A percentile compares a stretch with the other conserved stretches of the same genome.
Conservation (phyloP, 2,888 invertebrate species). For the Ormyrus thymus region DNA sequence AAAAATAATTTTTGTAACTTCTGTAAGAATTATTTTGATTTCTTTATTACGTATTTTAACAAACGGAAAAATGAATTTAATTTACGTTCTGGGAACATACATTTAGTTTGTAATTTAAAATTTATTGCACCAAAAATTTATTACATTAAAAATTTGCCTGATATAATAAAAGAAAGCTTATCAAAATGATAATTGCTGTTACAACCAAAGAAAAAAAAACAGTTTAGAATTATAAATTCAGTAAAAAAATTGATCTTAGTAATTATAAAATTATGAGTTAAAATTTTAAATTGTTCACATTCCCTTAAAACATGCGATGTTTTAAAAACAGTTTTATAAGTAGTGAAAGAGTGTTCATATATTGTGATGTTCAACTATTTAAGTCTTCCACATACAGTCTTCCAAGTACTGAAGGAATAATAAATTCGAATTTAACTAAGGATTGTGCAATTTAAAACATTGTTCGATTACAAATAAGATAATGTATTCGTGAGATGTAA, state of each 20-base stretch:
- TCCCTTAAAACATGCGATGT: slow-evolving; percentile 33
- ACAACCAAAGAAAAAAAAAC: too few species aligned
- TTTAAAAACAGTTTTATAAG: not conserved
- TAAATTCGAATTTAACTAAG: slow-evolving; percentile 49
- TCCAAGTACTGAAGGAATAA: slow-evolving; percentile 54
- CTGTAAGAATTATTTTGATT: slow-evolving; percentile 5
- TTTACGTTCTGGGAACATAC: not conserved
- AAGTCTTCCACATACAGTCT: slow-evolving; percentile 65
- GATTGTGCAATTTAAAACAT: slow-evolving; percentile 58
- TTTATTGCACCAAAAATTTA: too few species aligned
- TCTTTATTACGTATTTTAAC: too few species aligned
- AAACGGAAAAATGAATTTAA: not conserved
- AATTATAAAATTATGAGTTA: slow-evolving; percentile 12
- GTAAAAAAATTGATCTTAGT: slow-evolving; percentile 3
- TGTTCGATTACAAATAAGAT: slow-evolving; percentile 65
- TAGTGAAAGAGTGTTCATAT: slow-evolving; percentile 30
- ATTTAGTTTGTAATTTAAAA: slow-evolving; percentile 14
- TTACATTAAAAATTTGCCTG: too few species aligned
- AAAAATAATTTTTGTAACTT: slow-evolving; percentile 2
- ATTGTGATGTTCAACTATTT: slow-evolving; percentile 38
- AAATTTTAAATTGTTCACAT: slow-evolving; percentile 38
- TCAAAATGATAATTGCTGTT: too few species aligned
- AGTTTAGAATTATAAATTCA: not conserved
- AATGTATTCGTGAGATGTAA: slow-evolving; percentile 67
- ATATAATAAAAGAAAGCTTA: too few species aligned